A percentile compares a stretch with the other conserved stretches of the same genome.
Evolutionary conservation across 2,888 invertebrate genomes (phyloP).

Genomic region (Melangyna quadrimaculata): DNA sequence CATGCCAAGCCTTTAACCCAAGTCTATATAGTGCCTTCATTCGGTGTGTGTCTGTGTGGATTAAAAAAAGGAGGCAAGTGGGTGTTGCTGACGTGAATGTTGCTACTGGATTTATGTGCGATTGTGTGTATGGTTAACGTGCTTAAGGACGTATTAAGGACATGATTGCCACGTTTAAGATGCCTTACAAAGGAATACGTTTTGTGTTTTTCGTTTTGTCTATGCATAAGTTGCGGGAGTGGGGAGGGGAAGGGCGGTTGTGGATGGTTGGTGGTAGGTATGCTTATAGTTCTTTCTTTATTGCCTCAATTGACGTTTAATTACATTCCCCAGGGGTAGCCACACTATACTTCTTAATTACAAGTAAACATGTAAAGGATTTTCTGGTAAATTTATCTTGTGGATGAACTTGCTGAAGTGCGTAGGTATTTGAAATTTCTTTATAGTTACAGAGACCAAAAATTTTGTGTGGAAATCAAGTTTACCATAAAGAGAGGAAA

Average conservation of each 20-base stretch:
- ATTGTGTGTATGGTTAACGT: constrained; percentile 50
- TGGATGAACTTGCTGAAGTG: constrained; percentile 26
- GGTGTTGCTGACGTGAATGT: constrained; percentile 4
- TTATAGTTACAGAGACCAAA: neutral
- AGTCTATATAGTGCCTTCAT: constrained; percentile 15
- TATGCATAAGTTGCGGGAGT: constrained; percentile 13
- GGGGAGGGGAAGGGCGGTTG: too few relatives aligned
- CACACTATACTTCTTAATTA: constrained; percentile 62
- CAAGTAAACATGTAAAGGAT: constrained; percentile 61
- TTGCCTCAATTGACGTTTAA: constrained; percentile 61
- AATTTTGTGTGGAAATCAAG: neutral
- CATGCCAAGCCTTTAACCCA: constrained; percentile 40
- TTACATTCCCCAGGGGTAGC: constrained; percentile 62
- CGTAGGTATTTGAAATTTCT: constrained; percentile 36
- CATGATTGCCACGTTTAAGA: constrained; percentile 69
- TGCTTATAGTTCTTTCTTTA: constrained; percentile 47
- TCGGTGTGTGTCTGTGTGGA: neutral
- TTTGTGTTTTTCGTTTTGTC: neutral
- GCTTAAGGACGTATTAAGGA: constrained; percentile 64
- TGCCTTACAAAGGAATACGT: constrained; percentile 57
- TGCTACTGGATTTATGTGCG: constrained; percentile 24
- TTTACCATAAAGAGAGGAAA: too few relatives aligned
- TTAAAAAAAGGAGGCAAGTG: neutral
- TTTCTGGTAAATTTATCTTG: constrained; percentile 42
- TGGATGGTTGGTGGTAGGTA: neutral